Conservation (phyloP, 1,140 invertebrate species). For the Drosophila pectinifera region DNA sequence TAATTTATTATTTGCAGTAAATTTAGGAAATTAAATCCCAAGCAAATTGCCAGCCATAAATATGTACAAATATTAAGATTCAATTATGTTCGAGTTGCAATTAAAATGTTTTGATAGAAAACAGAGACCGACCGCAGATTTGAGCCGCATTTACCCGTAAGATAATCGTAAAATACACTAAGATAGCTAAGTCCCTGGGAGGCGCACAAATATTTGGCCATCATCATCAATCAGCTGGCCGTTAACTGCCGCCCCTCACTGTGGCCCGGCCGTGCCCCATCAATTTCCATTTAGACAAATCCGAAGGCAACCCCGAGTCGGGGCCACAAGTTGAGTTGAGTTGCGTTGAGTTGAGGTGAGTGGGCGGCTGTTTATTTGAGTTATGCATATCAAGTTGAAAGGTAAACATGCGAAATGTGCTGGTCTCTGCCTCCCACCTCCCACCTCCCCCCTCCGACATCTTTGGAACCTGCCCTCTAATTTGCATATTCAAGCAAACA, state of each 20-base stretch:
- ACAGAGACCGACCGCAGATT: neutral
- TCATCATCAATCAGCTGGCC: constrained; percentile 37
- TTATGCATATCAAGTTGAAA: constrained; percentile 75
- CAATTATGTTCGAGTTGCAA: neutral
- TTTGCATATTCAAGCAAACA: constrained; percentile 39
- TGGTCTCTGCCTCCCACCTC: neutral
- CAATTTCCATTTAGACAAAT: constrained; percentile 48
- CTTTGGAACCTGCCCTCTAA: constrained; percentile 39
- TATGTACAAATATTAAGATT: neutral
- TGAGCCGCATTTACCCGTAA: too few relatives aligned
- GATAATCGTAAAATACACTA: constrained; percentile 10
- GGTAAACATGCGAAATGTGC: constrained; percentile 70
- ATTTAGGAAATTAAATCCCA: neutral
- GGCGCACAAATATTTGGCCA: constrained; percentile 40
- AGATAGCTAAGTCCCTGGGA: neutral
- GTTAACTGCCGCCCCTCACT: constrained; percentile 19
- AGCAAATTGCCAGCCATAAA: constrained; percentile 8
- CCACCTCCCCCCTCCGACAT: constrained; percentile 1
- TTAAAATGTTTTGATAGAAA: constrained; percentile 4
- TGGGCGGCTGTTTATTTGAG: constrained; percentile 63
- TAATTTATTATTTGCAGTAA: neutral
- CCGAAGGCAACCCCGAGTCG: constrained; percentile 9
- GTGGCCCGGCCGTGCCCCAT: constrained; percentile 8
- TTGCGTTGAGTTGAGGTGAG: constrained; percentile 1
- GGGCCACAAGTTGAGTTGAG: neutral